Percentiles rank a stretch among this genome's conserved stretches.
phyloP scores from a whole-genome alignment of 1,140 invertebrate species.

The Eumeta japonica region DNA sequence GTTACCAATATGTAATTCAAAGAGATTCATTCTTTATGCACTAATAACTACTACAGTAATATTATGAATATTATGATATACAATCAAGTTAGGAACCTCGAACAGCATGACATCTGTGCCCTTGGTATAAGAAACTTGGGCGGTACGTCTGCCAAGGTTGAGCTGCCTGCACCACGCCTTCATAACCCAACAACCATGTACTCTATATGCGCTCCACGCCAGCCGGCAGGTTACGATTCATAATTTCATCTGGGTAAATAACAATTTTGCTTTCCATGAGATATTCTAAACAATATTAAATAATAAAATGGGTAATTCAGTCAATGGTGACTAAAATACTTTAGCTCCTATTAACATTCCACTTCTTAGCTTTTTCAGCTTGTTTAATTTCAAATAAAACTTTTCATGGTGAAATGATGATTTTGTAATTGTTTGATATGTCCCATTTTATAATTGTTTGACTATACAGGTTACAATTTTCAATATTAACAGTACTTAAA shows the following conservation, averaged over 20 bases:
- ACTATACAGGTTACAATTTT: no score
- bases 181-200: slow-evolving; percentile 97
- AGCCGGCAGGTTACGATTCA: slow-evolving; percentile 86
- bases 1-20: background rate
- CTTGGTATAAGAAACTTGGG: slow-evolving; percentile 86
- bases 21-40: background rate
- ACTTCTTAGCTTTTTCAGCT: no score
- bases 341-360: no score
- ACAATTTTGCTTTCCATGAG: background rate
- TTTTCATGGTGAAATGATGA: no score
- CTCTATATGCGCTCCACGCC: slow-evolving; percentile 87
- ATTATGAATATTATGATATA: slow-evolving; percentile 6
- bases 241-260: slow-evolving; percentile 77
- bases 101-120: slow-evolving; percentile 88
- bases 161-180: slow-evolving; percentile 80
- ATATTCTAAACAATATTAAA: no score
- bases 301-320: no score
- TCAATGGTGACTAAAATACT: no score
- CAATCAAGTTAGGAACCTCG: slow-evolving; percentile 66
- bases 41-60: background rate
- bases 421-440: no score
- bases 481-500: no score
- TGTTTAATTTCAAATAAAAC: no score
- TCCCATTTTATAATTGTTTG: no score
- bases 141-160: slow-evolving; percentile 90